Conservation (phyloP, 2,113 vertebrate genomes). For the Glaucomys volans region DNA sequence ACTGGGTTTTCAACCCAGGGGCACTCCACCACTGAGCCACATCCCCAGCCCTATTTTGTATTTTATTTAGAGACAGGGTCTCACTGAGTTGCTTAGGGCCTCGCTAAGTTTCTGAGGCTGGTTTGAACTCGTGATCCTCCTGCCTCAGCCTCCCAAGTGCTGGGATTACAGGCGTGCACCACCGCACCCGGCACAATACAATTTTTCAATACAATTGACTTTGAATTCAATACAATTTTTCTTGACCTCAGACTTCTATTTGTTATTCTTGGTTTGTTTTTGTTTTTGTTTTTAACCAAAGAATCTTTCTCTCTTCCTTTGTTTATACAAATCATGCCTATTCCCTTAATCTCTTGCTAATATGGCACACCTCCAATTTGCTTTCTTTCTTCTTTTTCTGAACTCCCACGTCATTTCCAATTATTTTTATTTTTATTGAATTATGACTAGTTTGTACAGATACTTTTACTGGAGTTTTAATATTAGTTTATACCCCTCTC, state of each 20-base stretch:
- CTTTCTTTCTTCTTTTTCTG: background rate
- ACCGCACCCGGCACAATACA: too few species aligned
- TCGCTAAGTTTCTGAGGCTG: too few species aligned
- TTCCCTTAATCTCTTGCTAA: background rate
- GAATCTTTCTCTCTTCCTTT: background rate
- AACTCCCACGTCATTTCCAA: background rate
- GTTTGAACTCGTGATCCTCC: too few species aligned
- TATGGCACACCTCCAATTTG: background rate
- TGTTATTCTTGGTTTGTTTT: background rate
- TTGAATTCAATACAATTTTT: background rate
- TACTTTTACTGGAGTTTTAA: constrained; percentile 1
- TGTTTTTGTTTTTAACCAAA: too few species aligned
- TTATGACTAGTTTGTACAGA: background rate
- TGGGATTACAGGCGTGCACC: too few species aligned
- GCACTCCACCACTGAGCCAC: too few species aligned
- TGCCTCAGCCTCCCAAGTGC: too few species aligned
- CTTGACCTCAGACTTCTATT: background rate
- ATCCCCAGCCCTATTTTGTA: too few species aligned
- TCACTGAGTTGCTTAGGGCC: too few species aligned
- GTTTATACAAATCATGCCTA: background rate
- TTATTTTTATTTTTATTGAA: constrained; percentile 48
- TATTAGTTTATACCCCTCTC: background rate
- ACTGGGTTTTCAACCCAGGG: too few species aligned
- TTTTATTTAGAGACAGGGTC: too few species aligned
- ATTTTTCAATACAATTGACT: too few species aligned